Evolutionary conservation across 1,140 invertebrate genomes (phyloP).

Genomic region (Nasonia longicornis): DNA sequence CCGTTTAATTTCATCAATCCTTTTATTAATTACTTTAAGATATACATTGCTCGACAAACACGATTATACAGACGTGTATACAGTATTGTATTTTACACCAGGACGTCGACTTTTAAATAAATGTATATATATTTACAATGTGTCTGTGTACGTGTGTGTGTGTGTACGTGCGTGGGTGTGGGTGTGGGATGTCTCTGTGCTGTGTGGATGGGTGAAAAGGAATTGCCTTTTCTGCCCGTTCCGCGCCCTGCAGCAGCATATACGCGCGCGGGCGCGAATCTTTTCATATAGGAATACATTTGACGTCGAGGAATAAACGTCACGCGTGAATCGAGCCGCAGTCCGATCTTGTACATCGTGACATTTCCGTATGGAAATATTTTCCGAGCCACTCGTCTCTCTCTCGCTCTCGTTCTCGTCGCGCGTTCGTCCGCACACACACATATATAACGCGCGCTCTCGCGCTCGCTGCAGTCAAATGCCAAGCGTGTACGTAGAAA

Average conservation of each 20-base stretch:
- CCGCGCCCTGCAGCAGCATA: neutral
- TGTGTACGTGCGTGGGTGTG: neutral
- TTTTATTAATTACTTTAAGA: conserved; percentile 65
- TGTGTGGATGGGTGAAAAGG: neutral
- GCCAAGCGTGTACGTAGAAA: conserved; percentile 32
- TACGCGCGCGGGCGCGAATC: neutral
- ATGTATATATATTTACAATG: conserved; percentile 50
- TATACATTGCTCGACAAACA: conserved; percentile 68
- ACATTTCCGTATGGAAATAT: conserved; percentile 40
- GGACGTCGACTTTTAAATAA: conserved; percentile 50
- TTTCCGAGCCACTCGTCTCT: conserved; percentile 31
- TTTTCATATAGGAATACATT: conserved; percentile 45
- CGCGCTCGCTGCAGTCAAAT: neutral
- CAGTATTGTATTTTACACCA: conserved; percentile 63
- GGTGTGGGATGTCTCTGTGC: too few relatives aligned
- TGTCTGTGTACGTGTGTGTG: neutral
- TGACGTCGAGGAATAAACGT: conserved; percentile 42
- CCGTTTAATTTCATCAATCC: conserved; percentile 41
- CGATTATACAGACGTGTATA: conserved; percentile 66
- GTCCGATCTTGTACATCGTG: conserved; percentile 32
- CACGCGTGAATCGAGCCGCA: conserved; percentile 34
- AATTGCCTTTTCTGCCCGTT: conserved; percentile 30
- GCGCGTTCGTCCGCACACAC: conserved; percentile 17
- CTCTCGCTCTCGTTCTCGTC: neutral
- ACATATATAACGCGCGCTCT: neutral